phyloP scores from a whole-genome alignment of 2,797 vertebrate genomes.

The Petrocephalus schoutedeni region DNA sequence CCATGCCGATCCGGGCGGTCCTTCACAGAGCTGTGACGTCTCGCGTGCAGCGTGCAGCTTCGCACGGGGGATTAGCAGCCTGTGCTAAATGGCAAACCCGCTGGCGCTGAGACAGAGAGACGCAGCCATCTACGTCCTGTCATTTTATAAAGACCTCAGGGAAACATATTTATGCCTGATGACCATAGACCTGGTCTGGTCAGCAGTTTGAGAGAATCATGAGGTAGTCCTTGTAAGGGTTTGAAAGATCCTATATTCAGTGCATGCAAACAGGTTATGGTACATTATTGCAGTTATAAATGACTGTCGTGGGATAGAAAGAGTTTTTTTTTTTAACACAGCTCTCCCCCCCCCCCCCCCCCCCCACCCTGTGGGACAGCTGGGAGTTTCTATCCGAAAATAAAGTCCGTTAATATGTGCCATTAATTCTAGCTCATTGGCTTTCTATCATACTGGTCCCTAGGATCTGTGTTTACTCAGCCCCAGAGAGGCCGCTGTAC shows the following conservation, averaged over 20 bases:
- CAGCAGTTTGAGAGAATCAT: not conserved
- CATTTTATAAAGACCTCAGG: not conserved
- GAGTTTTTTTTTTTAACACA: not conserved
- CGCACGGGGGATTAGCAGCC: not conserved
- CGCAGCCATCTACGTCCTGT: not conserved
- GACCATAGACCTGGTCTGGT: not conserved
- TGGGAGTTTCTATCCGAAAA: slow-evolving; percentile 23
- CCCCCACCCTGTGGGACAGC: slow-evolving; percentile 15
- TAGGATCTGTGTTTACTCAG: slow-evolving; percentile 40
- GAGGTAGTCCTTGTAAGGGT: not conserved
- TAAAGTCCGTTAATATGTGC: slow-evolving; percentile 29
- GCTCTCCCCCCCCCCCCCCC: not conserved
- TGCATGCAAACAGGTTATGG: not conserved
- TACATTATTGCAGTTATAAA: not conserved
- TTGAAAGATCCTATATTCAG: not conserved
- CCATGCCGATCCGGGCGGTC: slow-evolving; percentile 14
- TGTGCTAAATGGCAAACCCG: not conserved
- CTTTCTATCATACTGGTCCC: slow-evolving; percentile 31
- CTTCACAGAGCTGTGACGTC: not conserved
- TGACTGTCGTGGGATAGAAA: not conserved
- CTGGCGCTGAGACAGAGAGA: not conserved
- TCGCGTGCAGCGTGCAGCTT: not conserved
- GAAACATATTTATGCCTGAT: not conserved
- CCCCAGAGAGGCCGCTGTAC: slow-evolving; percentile 39
- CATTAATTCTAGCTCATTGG: slow-evolving; percentile 48